Evolutionary conservation across 2,888 invertebrate species (phyloP).

Genomic region (Drosophila acutilabella): DNA sequence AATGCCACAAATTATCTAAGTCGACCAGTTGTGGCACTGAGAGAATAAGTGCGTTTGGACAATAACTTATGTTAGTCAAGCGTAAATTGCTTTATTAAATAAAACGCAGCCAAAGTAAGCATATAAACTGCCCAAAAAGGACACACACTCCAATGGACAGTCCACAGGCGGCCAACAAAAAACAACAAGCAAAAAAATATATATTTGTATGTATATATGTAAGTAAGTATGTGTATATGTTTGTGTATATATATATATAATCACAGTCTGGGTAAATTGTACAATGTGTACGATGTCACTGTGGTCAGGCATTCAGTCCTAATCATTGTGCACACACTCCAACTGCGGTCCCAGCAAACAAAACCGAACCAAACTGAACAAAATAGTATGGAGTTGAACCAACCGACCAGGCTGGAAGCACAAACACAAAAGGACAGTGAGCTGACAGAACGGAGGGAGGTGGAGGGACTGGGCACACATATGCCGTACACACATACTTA

Average conservation of each 20-base stretch:
- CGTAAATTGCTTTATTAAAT: conserved; percentile 82
- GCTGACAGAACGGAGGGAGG: not conserved
- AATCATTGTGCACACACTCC: conserved; percentile 79
- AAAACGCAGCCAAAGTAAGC: conserved; percentile 75
- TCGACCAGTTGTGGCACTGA: conserved; percentile 55
- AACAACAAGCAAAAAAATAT: conserved; percentile 19
- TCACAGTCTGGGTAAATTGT: conserved; percentile 72
- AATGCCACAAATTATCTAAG: conserved; percentile 67
- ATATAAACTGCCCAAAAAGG: conserved; percentile 62
- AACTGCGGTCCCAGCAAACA: conserved; percentile 50
- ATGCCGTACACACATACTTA: conserved; percentile 34
- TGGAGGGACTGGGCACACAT: conserved; percentile 39
- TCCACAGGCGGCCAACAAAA: conserved; percentile 39
- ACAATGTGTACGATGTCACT: conserved; percentile 76
- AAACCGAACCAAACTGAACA: not conserved
- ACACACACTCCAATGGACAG: conserved; percentile 39
- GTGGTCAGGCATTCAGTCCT: conserved; percentile 68
- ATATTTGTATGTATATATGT: too few relatives aligned
- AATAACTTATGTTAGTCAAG: conserved; percentile 81
- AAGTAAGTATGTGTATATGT: too few relatives aligned
- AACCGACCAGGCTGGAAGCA: conserved; percentile 37
- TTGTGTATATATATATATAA: conserved; percentile 38
- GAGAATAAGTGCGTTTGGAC: conserved; percentile 61
- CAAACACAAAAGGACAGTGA: conserved; percentile 58
- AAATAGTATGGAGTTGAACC: not conserved